These are phyloP conservation scores for Eutolmus rufibarbis DNA, from an alignment of 2,888 invertebrate genomes.

Conservation along the genomic window DNA sequence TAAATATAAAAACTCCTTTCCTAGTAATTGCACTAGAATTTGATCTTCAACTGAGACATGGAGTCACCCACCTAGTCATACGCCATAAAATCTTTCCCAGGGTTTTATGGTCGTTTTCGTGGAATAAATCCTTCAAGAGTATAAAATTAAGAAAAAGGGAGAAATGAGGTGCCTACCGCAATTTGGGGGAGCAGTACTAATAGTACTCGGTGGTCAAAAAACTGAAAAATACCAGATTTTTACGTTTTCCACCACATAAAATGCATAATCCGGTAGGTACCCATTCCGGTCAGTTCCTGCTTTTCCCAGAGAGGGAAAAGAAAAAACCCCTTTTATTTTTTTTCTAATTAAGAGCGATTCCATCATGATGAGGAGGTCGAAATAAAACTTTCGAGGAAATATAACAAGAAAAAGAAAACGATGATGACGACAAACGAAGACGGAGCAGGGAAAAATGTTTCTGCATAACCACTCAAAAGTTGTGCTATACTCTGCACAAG, in stretches of 20 bases:
- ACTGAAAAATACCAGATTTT: neutral
- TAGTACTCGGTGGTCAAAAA: neutral
- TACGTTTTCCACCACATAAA: neutral
- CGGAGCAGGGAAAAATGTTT: neutral
- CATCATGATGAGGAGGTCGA: constrained; percentile 13
- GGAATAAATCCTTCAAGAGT: neutral
- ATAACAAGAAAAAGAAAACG: constrained; percentile 16
- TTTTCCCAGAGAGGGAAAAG: neutral
- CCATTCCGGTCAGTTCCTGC: neutral
- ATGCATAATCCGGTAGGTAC: neutral
- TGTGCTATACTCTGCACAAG: constrained; percentile 4
- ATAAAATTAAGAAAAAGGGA: neutral
- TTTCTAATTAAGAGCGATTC: constrained; percentile 34
- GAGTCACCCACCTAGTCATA: neutral
- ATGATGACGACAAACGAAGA: neutral
- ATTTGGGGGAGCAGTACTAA: neutral
- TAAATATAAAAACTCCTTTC: neutral
- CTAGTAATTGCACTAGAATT: neutral
- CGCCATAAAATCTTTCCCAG: neutral
- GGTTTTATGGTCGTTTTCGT: neutral
- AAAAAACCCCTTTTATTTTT: neutral
- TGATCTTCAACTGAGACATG: neutral
- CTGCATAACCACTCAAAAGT: constrained; percentile 30
- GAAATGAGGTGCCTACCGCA: neutral
- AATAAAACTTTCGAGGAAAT: constrained; percentile 35